phyloP scores from a whole-genome alignment of 1,140 invertebrate species.

The Bradysia coprophila region DNA sequence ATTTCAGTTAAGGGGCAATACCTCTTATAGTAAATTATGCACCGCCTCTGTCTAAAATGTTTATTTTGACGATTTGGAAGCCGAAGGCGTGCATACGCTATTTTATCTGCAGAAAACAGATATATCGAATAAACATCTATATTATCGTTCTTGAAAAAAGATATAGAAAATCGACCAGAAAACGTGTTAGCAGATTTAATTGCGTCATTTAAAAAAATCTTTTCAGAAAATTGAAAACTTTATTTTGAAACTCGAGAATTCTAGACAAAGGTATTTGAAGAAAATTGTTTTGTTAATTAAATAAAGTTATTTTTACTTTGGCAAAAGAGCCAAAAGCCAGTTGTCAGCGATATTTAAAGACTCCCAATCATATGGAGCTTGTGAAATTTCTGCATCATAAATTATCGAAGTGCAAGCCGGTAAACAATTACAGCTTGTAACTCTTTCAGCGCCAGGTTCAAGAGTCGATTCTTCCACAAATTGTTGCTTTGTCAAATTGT shows the following conservation, averaged over 20 bases:
- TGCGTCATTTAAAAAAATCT: no score
- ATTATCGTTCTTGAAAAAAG: no score
- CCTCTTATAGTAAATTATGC: no score
- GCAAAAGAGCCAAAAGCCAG: slow-evolving; percentile 16
- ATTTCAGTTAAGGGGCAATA: no score
- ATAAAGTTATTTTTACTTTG: neutral
- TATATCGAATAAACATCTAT: no score
- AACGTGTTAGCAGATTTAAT: no score
- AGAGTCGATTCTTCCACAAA: slow-evolving; percentile 23
- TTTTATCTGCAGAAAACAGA: no score
- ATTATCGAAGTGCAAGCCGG: slow-evolving; percentile 43
- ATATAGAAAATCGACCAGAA: no score
- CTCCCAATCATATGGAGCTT: slow-evolving; percentile 37
- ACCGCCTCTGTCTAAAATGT: no score
- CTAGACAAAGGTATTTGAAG: neutral
- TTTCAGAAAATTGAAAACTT: neutral
- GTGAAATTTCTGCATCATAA: slow-evolving; percentile 46
- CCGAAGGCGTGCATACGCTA: no score
- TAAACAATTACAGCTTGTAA: slow-evolving; percentile 47
- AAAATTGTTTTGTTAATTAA: neutral
- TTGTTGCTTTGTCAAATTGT: slow-evolving; percentile 31
- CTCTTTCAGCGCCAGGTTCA: slow-evolving; percentile 19
- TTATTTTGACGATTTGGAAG: no score
- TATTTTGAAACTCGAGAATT: neutral
- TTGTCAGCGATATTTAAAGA: no score